A percentile compares a stretch with the other conserved stretches of the same genome.
These are phyloP conservation scores for Tenualosa ilisha DNA, from an alignment of 2,797 vertebrate species.

Conservation along the genomic window DNA sequence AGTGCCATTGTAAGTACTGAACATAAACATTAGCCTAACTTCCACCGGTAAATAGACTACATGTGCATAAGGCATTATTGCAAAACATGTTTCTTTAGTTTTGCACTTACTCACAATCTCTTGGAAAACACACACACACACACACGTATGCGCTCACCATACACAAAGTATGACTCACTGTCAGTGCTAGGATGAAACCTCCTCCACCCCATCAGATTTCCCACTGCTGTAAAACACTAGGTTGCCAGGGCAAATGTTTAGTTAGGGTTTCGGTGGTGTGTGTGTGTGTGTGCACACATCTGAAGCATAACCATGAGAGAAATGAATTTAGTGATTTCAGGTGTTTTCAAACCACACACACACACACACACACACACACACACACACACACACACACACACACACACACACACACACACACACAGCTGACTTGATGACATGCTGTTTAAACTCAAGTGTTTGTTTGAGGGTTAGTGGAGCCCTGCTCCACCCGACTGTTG, in stretches of 20 bases:
- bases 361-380: background rate
- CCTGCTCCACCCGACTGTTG: background rate
- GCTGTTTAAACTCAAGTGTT: background rate
- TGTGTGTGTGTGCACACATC: too few species aligned
- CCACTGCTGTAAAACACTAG: constrained; percentile 37
- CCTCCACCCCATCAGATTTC: background rate
- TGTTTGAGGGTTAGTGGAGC: background rate
- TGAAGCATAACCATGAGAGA: too few species aligned
- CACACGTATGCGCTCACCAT: constrained; percentile 8
- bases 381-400: background rate
- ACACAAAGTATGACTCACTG: constrained; percentile 29
- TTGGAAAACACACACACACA: constrained; percentile 16
- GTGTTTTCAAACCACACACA: too few species aligned
- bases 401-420: background rate
- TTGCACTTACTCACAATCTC: too few species aligned
- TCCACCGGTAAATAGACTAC: background rate
- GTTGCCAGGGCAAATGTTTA: background rate
- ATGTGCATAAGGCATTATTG: too few species aligned
- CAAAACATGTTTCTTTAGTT: too few species aligned
- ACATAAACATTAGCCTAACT: too few species aligned
- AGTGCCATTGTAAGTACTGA: background rate
- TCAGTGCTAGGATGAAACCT: constrained; percentile 48
- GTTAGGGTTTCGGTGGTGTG: background rate
- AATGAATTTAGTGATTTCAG: too few species aligned
- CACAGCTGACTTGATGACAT: background rate